phyloP scores from a whole-genome alignment of 2,113 vertebrate species.

The Argyrosomus japonicus region DNA sequence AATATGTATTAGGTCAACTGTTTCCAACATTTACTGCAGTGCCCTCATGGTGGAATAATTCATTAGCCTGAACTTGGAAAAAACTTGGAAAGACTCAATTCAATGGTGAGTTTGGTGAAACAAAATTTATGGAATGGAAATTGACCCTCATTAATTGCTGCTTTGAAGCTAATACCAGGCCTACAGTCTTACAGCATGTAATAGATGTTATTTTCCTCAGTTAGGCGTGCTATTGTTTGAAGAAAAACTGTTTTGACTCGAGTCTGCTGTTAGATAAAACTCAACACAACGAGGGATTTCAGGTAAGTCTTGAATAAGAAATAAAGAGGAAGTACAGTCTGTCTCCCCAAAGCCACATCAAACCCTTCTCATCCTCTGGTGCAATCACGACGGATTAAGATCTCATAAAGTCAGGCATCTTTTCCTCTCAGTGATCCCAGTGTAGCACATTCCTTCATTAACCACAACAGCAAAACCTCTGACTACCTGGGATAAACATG shows the following conservation, averaged over 20 bases:
- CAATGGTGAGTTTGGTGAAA: slow-evolving; percentile 31
- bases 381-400: slow-evolving; percentile 32
- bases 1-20: slow-evolving; percentile 52
- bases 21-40: slow-evolving; percentile 48
- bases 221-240: not conserved
- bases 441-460: slow-evolving; percentile 42
- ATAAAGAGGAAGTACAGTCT: slow-evolving; percentile 37
- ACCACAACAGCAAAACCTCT: slow-evolving; percentile 23
- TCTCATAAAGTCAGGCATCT: slow-evolving; percentile 54
- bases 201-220: not conserved
- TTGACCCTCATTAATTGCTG: slow-evolving; percentile 10
- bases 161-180: slow-evolving; percentile 37
- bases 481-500: slow-evolving; percentile 21
- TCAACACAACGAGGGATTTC: slow-evolving; percentile 12
- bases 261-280: slow-evolving; percentile 30
- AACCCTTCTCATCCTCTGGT: slow-evolving; percentile 32
- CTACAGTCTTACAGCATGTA: not conserved
- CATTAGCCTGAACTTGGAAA: slow-evolving; percentile 44
- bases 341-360: slow-evolving; percentile 60
- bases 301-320: slow-evolving; percentile 47
- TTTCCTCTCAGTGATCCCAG: slow-evolving; percentile 35
- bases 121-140: slow-evolving; percentile 52
- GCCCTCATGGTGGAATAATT: slow-evolving; percentile 47
- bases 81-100: slow-evolving; percentile 30
- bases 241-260: not conserved